Evolutionary conservation across 2,888 invertebrate genomes (phyloP), one percentile per base, ranked within the genome.

Genomic region (Drosophila testacea): DNA sequence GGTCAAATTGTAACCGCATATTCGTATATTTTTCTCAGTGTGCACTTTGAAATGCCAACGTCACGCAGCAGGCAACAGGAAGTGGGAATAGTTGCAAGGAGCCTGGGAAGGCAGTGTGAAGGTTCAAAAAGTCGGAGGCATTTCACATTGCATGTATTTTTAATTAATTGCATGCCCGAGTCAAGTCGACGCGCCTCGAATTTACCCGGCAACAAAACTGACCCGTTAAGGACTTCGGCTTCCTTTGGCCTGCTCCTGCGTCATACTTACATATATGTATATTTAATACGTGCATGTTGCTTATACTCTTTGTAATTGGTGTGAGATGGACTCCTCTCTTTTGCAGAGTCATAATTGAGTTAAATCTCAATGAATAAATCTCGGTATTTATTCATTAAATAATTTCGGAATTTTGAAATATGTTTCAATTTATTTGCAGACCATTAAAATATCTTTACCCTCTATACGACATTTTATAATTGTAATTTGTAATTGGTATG

Each of bases 131-230:
- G 84, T 75, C 77, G 75, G 79, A 66, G 72, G 72, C 80, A 70
- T 61, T 77, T 69, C 72, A 72, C 79, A 82, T 73, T 83, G 81
- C 85, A 87, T 87, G 88, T 79, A 87, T 88, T 87, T 87, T 88
- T 87, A 87, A 88, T 87, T 87, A 88, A 87, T 86, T 84, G 88
- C 85, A 79, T 76, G 83, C 73, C 69, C 72, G 62, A 70, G 66
- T 59, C 67, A 71, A 77, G 64, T 55, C 64, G 67, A 59, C 77
- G 77, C 62, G 72, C 67, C 36, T 55, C 67, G 50, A 44, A 50
- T 44, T 42, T 38, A 42, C 32, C 48, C 50, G 56, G 16, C 69
- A 57, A 60, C 50, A 47, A 46, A 69, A 55, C 61, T 56, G 59
- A 55, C 52, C 54, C 56, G 50, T 60, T n/a, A 46, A 16, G 38